Base-by-base conservation (phyloP, 1,140 invertebrate species). In the Drosophila willistoni region DNA sequence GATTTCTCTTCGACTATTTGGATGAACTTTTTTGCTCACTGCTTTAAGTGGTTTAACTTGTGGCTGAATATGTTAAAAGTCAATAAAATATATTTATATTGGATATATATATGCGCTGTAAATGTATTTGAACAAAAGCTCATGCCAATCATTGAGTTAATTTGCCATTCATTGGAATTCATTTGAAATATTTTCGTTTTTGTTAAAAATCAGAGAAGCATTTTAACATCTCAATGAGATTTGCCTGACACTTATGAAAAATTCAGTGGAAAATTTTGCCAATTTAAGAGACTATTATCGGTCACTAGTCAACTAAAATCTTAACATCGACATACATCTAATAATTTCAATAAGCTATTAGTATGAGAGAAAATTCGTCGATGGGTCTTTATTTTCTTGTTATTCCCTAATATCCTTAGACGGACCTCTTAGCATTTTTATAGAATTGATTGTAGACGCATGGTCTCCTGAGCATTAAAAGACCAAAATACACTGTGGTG, bases 121-220 rank as follows among this genome's bases (percentile, higher is more conserved):
- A 29, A 56, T 57, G 62, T 57, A 74, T 73, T 71, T 68, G 68
- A 67, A 29, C 71, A 64, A 87, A 73, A 87, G 81, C 83, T 73
- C 69, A 79, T 83, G 69, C 61, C 65, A 51, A 69, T 64, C 73
- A 70, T 83, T 57, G 79, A 54, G 47, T 47, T 47, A 66, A 54
- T 33, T 55, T 14, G 10, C 33, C 36, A 57, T 57, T 36, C 44
- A 51, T 51, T 22, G 7, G 44, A 12, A 51, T 51, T 51, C 44
- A 51, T 51, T 51, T 47, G 17, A 5, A 44, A 44, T 44, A 14
- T 51, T 79, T 73, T 10, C 47, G 29, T 39, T 54, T 36, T 68
- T 19, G 25, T 56, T 54, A 51, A 39, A 68, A 65, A 39, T 39
- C 64, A 62, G 25, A 75, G 63, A 65, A 56, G 65, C 63, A 64